Conservation (phyloP, 2,888 invertebrate species). For the Pollenia amentaria region DNA sequence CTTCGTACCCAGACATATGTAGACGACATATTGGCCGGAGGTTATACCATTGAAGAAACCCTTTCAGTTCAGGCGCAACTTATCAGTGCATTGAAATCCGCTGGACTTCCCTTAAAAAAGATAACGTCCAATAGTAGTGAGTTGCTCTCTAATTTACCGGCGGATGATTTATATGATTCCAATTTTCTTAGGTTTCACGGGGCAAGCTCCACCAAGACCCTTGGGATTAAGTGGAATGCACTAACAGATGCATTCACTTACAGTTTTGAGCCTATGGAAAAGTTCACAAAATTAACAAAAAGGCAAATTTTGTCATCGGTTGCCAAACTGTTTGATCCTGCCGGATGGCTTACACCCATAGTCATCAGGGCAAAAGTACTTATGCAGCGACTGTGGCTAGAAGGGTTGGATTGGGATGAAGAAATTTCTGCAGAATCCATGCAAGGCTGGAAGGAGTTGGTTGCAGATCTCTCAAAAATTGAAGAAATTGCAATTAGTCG, state of each 20-base stretch:
- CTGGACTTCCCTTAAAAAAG: too few relatives aligned
- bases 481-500: not conserved
- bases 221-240: constrained; percentile 19
- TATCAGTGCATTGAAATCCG: too few relatives aligned
- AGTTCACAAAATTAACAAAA: not conserved
- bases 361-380: not conserved
- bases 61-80: too few relatives aligned
- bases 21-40: too few relatives aligned
- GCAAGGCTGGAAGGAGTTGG: not conserved
- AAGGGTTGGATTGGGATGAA: not conserved
- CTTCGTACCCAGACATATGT: too few relatives aligned
- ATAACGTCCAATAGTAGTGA: too few relatives aligned
- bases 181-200: not conserved
- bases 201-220: not conserved
- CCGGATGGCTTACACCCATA: constrained; percentile 1
- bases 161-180: not conserved
- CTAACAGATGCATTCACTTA: not conserved
- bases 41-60: too few relatives aligned
- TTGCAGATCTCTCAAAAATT: not conserved
- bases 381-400: not conserved
- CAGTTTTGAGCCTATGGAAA: not conserved
- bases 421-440: not conserved
- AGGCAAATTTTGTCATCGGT: not conserved
- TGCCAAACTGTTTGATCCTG: not conserved
- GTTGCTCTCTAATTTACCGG: too few relatives aligned